Evolutionary conservation across 23 tunicate species (phyloP), one percentile per base, ranked within the genome.

Genomic region (Oikopleura vanhoeffeni): DNA sequence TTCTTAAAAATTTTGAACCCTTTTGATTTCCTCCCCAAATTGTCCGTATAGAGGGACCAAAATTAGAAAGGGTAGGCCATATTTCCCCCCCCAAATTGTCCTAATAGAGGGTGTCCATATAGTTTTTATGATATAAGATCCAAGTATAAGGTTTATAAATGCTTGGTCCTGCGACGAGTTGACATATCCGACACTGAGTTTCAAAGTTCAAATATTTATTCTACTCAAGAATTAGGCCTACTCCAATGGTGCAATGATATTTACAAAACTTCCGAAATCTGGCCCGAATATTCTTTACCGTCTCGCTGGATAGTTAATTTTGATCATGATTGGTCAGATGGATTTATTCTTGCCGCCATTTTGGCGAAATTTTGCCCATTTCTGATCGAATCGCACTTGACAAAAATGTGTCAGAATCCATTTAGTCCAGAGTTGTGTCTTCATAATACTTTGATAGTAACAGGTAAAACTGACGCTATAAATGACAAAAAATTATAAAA

Each of bases 271-370:
- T 49, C 64, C 24, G 57, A 85, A n/a, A 32, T 40, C 18, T 83
- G 85, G 64, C 87, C 87, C 30, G 92, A 88, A 24, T 77, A 57
- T 1, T 83, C 83, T 0, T 94, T 94, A 33, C 90, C 97, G 39
- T 88, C 98, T 27, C 87, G 99, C 3, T 90, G 96, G 99, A 91
- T 95, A 38, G 96, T 95, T 83, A 95, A 95, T 85, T 95, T 95
- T 84, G 99, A 95, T 76, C 87, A 85, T 64, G 99, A 95, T 77
- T 76, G 89, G 0, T 38, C 88, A 83, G 99, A 95, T 85, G 99
- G 99, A 0, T 84, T 95, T 38, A 96, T 95, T 8, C 85, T 95
- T 36, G 96, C 91, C 3, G 84, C 99, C 0, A 88, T 87, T 1
- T 76, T 90, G 34, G 87, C 96, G 2, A 90, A 89, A 28, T 91